Evolutionary conservation across 2,113 vertebrate genomes (phyloP), one percentile per base, ranked within the genome.

Genomic region (Cyphomyrus discorhynchus): DNA sequence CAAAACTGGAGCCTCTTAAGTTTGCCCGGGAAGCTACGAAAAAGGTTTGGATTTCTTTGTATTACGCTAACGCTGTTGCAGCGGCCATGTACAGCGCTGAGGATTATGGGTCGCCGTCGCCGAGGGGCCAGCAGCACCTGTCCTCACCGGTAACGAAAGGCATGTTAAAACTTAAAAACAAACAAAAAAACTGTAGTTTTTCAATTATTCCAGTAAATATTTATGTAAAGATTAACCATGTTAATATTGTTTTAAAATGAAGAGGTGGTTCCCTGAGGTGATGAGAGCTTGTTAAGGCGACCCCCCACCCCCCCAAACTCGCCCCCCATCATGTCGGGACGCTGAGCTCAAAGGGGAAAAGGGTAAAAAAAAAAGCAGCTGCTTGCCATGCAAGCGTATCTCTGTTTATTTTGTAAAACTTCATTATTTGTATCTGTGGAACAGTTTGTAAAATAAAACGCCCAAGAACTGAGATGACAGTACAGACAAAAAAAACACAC

Each of bases 381-480:
- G 98, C 98, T 99, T 99, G 97, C 98, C 97, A 93, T 99, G 98
- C 99, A 98, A 99, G 98, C 98, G 97, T 98, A 97, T 95, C 96
- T 97, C 96, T 97, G 98, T 98, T 97, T 99, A 99, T 98, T 99
- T 99, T 98, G 97, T 98, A 99, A 98, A 95, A 96, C 94, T 93
- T 94, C 96, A 97, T 97, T 98, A 97, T 99, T 99, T 98, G 97
- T 99, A 99, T 98, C 96, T 97, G 98, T 99, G 97, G 97, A 98
- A 97, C 97, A 97, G 97, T 99, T 99, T 99, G 97, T 99, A 98
- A 98, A 98, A 95, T 95, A 96, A 95, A 95, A 94, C 92, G 89
- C 94, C 93, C 92, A 91, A 94, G 52, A 83, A 90, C 77, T 93
- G 91, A 93, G 93, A 94, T 92, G 93, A 90, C 90, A 89, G 91